phyloP scores from a whole-genome alignment of 2,888 invertebrate genomes.

The Morpho deidamia region DNA sequence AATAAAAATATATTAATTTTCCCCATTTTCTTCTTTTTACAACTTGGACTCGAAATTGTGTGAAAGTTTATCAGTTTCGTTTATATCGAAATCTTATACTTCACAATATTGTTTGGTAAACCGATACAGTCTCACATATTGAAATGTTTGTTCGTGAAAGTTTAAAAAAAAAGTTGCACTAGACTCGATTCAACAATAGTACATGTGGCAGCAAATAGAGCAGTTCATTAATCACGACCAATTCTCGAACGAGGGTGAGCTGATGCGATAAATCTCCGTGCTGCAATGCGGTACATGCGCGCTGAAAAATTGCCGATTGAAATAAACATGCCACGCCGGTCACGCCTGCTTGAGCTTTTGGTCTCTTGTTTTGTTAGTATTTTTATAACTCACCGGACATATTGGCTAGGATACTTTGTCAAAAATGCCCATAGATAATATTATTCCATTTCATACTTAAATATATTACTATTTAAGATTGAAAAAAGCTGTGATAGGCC shows the following conservation, averaged over 20 bases:
- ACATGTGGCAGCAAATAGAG: slow-evolving; percentile 51
- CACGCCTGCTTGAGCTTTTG: slow-evolving; percentile 38
- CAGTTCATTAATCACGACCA: slow-evolving; percentile 58
- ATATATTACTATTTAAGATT: no score
- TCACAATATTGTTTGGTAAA: no score
- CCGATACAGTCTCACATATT: no score
- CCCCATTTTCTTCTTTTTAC: no score
- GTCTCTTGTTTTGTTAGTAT: slow-evolving; percentile 19
- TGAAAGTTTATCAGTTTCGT: no score
- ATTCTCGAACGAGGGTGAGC: slow-evolving; percentile 44
- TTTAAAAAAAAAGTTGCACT: slow-evolving; percentile 1
- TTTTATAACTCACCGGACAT: background rate
- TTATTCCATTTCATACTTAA: no score
- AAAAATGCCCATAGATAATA: no score
- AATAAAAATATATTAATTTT: no score
- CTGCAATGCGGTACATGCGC: slow-evolving; percentile 58
- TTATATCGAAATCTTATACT: no score
- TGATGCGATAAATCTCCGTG: slow-evolving; percentile 57
- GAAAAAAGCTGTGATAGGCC: no score
- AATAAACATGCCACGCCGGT: slow-evolving; percentile 55
- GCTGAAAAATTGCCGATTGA: slow-evolving; percentile 66
- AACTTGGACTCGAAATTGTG: no score
- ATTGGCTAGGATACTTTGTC: background rate
- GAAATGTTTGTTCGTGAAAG: background rate
- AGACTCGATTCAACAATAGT: slow-evolving; percentile 16